Evolutionary conservation across 2,888 invertebrate genomes (phyloP).

Genomic region (Idaea biselata): DNA sequence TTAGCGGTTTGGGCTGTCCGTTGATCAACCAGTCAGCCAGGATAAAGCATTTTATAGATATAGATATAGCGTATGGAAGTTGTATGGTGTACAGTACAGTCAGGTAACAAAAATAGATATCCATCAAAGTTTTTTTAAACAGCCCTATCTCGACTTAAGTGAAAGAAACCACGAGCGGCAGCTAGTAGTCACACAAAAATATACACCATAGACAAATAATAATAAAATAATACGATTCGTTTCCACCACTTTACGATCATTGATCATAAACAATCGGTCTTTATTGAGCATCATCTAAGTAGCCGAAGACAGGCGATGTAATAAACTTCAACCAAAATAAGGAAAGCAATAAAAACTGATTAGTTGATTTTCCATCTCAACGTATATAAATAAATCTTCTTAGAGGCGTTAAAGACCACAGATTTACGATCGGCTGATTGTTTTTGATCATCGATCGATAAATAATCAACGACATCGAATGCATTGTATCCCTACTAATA

Average conservation of each 20-base stretch:
- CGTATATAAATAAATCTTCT: conserved; percentile 29
- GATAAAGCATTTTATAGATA: too few relatives aligned
- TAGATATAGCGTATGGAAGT: too few relatives aligned
- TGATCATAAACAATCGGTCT: conserved; percentile 40
- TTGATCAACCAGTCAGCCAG: too few relatives aligned
- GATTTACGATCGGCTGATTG: not conserved
- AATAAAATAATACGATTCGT: not conserved
- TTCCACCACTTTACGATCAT: conserved; percentile 36
- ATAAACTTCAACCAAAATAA: conserved; percentile 33
- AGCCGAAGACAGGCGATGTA: conserved; percentile 23
- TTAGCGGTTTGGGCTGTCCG: too few relatives aligned
- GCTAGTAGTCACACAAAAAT: not conserved
- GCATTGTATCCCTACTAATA: too few relatives aligned
- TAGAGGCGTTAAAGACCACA: not conserved
- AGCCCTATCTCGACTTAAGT: too few relatives aligned
- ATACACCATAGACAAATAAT: not conserved
- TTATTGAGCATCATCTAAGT: conserved; percentile 38
- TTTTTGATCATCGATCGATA: not conserved
- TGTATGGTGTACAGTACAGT: too few relatives aligned
- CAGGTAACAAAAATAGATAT: too few relatives aligned
- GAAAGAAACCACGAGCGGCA: too few relatives aligned
- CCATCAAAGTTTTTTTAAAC: too few relatives aligned
- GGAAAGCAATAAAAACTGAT: conserved; percentile 37
- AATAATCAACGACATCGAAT: not conserved
- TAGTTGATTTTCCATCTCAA: conserved; percentile 27